Conservation (phyloP, 2,113 vertebrate species). For the Oreochromis niloticus region DNA sequence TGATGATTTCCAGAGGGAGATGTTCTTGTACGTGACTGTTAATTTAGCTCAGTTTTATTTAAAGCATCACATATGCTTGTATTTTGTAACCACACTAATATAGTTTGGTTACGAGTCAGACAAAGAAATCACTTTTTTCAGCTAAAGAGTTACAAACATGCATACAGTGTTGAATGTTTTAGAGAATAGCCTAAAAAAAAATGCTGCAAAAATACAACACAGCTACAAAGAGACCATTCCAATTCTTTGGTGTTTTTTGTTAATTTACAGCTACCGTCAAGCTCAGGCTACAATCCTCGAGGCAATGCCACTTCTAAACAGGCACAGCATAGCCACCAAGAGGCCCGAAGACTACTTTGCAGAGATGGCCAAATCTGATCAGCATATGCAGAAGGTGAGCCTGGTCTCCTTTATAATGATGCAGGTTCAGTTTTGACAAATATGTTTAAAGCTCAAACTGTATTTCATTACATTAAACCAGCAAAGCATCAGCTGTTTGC, state of each 20-base stretch:
- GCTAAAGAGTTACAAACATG: neutral
- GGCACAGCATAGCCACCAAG: slow-evolving; percentile 80
- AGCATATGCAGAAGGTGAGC: slow-evolving; percentile 97
- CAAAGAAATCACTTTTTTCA: neutral
- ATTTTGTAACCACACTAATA: neutral
- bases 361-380: slow-evolving; percentile 97
- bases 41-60: neutral
- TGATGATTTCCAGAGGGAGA: slow-evolving; percentile 94
- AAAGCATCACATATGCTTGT: neutral
- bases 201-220: neutral
- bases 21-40: slow-evolving; percentile 85
- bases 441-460: neutral
- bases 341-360: slow-evolving; percentile 95
- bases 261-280: slow-evolving; percentile 82
- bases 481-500: neutral
- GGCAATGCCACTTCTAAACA: slow-evolving; percentile 79
- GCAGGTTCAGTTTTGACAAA: neutral
- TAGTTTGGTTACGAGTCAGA: neutral
- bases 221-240: neutral
- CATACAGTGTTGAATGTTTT: neutral
- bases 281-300: slow-evolving; percentile 87
- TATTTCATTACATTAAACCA: neutral
- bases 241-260: neutral
- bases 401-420: neutral
- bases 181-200: neutral